Conservation (phyloP, 2,113 vertebrate species). For the Holacanthus passer region DNA sequence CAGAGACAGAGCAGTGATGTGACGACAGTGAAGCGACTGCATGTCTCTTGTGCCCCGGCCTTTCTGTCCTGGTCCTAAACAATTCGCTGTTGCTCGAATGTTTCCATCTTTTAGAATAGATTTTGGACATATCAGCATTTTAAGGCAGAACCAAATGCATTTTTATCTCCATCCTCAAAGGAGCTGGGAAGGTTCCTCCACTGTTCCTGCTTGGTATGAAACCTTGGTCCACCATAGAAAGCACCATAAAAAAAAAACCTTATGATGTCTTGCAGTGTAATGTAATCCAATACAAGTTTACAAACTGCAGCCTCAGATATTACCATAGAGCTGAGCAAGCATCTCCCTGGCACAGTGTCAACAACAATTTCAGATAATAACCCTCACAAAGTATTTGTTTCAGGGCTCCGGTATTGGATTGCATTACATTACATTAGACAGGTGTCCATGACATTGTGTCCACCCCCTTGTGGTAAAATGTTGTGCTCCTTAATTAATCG, state of each 20-base stretch:
- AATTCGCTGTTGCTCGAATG: not conserved
- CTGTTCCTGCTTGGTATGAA: not conserved
- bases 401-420: conserved; percentile 2
- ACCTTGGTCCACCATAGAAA: not conserved
- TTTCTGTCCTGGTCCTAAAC: not conserved
- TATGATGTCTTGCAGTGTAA: not conserved
- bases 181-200: not conserved
- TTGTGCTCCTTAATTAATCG: conserved; percentile 10
- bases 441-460: not conserved
- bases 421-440: conserved; percentile 12
- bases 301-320: conserved; percentile 3
- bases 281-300: not conserved
- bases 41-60: not conserved
- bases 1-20: conserved; percentile 11
- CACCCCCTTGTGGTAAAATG: not conserved
- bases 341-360: conserved; percentile 11
- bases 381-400: conserved; percentile 22
- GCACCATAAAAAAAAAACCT: not conserved
- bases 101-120: not conserved
- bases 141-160: not conserved
- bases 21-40: not conserved
- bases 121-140: not conserved
- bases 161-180: not conserved
- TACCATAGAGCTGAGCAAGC: conserved; percentile 33
- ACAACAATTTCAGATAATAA: conserved; percentile 32